Percentiles rank a stretch among this genome's conserved stretches.
phyloP scores from a whole-genome alignment of 2,797 vertebrate species.

The Alectoris magna region DNA sequence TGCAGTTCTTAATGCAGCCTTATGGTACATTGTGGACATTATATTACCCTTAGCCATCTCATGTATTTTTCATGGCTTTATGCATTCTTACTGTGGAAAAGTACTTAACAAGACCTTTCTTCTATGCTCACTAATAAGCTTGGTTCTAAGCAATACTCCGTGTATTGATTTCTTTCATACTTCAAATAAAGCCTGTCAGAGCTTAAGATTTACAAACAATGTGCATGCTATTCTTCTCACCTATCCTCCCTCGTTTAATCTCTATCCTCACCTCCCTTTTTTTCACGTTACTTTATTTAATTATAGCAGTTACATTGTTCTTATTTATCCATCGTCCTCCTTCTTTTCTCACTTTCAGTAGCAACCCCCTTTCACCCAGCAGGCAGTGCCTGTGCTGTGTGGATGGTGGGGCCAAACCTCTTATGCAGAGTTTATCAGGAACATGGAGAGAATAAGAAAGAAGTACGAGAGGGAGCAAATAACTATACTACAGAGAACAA shows the following conservation, averaged over 20 bases:
- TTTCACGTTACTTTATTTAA: background rate
- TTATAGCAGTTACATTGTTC: background rate
- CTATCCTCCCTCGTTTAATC: background rate
- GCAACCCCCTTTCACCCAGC: background rate
- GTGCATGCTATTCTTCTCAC: background rate
- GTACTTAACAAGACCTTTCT: background rate
- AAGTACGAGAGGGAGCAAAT: background rate
- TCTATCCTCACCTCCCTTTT: background rate
- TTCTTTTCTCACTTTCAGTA: background rate
- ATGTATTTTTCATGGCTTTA: background rate
- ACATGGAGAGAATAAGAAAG: background rate
- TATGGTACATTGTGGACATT: background rate
- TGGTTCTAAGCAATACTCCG: background rate
- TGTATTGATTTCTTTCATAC: rapidly evolving
- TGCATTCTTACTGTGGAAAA: background rate
- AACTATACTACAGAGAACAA: background rate
- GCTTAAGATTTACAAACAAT: background rate
- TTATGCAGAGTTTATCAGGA: background rate
- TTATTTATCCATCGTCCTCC: background rate
- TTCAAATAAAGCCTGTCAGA: background rate
- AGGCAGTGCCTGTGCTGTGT: background rate
- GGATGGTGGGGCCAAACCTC: background rate
- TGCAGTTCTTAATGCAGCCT: background rate
- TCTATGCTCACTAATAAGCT: background rate
- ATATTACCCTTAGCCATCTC: background rate